Evolutionary conservation across 2,113 vertebrate species (phyloP).

Genomic region (Meleagris gallopavo): DNA sequence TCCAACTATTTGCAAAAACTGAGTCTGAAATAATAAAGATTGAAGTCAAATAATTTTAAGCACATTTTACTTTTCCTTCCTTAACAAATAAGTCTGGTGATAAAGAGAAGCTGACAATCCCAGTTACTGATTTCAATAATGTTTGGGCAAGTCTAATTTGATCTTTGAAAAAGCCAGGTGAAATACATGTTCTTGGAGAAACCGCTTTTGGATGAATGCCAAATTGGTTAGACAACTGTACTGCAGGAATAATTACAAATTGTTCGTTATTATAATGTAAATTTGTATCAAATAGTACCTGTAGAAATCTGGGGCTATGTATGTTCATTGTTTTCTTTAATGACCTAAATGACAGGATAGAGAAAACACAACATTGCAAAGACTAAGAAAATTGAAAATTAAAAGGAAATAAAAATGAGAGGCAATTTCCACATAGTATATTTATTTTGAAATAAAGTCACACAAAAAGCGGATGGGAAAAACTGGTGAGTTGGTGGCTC

Average conservation of each 20-base stretch:
- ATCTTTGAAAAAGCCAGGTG: not conserved
- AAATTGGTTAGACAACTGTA: not conserved
- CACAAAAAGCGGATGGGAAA: not conserved
- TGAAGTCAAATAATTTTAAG: not conserved
- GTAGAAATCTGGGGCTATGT: not conserved
- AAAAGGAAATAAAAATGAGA: not conserved
- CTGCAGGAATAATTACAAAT: not conserved
- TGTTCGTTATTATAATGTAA: not conserved
- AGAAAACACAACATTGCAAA: not conserved
- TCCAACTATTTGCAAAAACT: not conserved
- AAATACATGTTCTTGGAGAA: not conserved
- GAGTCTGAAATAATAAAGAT: not conserved
- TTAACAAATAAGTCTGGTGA: not conserved
- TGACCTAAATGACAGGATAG: not conserved
- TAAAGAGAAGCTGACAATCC: not conserved
- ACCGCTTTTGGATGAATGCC: not conserved
- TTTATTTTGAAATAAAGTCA: not conserved
- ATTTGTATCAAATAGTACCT: not conserved
- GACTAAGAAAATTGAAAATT: not conserved
- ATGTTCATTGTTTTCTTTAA: not conserved
- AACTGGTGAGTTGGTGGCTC: not conserved
- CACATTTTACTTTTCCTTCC: not conserved
- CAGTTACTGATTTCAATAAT: not conserved
- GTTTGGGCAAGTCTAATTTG: not conserved
- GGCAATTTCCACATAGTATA: fast-evolving